Conservation (phyloP, 2,113 vertebrate species). For the Festucalex cinctus region DNA sequence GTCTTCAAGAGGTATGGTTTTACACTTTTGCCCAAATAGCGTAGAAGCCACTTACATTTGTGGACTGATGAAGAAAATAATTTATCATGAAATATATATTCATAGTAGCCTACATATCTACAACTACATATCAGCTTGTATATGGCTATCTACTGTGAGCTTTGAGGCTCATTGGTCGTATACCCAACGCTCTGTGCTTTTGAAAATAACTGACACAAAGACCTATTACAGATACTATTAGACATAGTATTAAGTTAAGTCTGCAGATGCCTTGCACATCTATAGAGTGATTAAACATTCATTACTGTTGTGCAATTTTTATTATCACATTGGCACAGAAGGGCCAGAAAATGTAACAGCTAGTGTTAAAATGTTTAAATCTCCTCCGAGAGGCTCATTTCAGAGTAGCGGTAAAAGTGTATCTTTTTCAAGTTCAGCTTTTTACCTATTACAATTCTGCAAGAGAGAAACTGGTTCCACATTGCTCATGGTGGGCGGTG, state of each 20-base stretch:
- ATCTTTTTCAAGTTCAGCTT: conserved; percentile 24
- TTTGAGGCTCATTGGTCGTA: neutral
- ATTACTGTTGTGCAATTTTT: conserved; percentile 3
- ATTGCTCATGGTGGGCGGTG: conserved; percentile 28
- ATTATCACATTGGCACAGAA: conserved; percentile 2
- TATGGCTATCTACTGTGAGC: too few relatives aligned
- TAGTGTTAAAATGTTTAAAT: conserved; percentile 11
- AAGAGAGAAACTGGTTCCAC: conserved; percentile 24
- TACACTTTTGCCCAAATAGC: too few relatives aligned
- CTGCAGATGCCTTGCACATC: too few relatives aligned
- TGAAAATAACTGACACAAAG: conserved; percentile 10
- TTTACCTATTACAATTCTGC: conserved; percentile 39
- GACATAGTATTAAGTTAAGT: too few relatives aligned
- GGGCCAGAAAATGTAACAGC: neutral
- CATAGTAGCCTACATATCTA: too few relatives aligned
- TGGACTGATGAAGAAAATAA: too few relatives aligned
- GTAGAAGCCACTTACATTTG: too few relatives aligned
- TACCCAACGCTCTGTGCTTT: conserved; percentile 15
- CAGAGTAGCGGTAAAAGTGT: conserved; percentile 7
- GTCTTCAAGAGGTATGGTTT: too few relatives aligned
- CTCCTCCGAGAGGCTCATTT: conserved; percentile 16
- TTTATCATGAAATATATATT: too few relatives aligned
- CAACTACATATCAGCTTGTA: too few relatives aligned
- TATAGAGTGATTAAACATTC: conserved; percentile 11
- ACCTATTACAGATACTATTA: too few relatives aligned